Evolutionary conservation across 2,888 invertebrate species (phyloP).

Genomic region (Cosmorhoe ocellata): DNA sequence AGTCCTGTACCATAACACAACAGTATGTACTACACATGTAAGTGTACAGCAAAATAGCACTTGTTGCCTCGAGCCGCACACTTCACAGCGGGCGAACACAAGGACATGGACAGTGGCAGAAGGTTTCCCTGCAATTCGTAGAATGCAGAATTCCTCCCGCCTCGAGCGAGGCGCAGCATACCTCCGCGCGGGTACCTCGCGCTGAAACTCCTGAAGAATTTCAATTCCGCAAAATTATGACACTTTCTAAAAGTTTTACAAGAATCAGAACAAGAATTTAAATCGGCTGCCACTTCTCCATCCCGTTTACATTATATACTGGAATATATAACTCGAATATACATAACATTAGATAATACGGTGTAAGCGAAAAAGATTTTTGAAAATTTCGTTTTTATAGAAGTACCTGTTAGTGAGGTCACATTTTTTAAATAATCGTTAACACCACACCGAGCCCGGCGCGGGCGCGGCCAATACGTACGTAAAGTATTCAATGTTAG

Average conservation of each 20-base stretch:
- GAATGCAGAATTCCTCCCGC: not conserved
- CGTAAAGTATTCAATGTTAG: conserved; percentile 64
- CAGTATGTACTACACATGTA: no score
- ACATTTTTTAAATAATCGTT: conserved; percentile 40
- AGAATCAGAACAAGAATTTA: conserved; percentile 26
- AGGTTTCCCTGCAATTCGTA: conserved; percentile 5
- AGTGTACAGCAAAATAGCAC: conserved; percentile 33
- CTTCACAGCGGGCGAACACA: conserved; percentile 5
- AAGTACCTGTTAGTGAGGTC: conserved; percentile 51
- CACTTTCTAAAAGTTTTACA: conserved; percentile 25
- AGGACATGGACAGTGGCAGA: conserved; percentile 12
- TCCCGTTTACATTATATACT: conserved; percentile 23
- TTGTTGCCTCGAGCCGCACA: conserved; percentile 44
- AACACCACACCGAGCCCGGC: conserved; percentile 35
- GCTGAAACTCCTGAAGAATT: conserved; percentile 24
- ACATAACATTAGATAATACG: conserved; percentile 51
- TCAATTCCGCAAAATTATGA: conserved; percentile 29
- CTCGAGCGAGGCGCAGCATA: not conserved
- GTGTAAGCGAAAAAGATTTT: conserved; percentile 49
- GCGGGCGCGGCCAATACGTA: conserved; percentile 58
- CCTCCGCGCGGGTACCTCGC: conserved; percentile 6
- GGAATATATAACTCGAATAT: conserved; percentile 44
- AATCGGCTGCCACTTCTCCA: conserved; percentile 31
- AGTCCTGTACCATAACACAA: no score
- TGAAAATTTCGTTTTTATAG: conserved; percentile 51